A percentile compares a stretch with the other conserved stretches of the same genome.
Conservation (phyloP, 30 jellyfish, hydroid and myxozoan genomes). For the Hydractinia symbiolongicarpus region DNA sequence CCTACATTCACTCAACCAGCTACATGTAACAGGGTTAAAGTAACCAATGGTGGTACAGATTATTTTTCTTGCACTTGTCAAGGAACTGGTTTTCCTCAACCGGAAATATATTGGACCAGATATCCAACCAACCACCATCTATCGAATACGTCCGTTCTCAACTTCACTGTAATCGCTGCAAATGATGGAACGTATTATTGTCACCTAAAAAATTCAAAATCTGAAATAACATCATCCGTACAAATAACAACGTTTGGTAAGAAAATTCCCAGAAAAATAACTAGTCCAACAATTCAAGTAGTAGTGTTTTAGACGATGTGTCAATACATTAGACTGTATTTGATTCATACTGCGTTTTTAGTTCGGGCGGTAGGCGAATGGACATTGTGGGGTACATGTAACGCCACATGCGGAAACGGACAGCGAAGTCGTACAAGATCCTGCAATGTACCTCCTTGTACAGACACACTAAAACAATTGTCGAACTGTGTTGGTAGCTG, state of each 20-base stretch:
- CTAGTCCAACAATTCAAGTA: not conserved
- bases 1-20: slow-evolving; percentile 26
- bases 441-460: slow-evolving; percentile 18
- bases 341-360: not conserved
- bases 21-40: slow-evolving; percentile 1
- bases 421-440: not conserved
- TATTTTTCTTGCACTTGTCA: slow-evolving; percentile 6
- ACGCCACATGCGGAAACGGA: slow-evolving; percentile 24
- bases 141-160: not conserved
- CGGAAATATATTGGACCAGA: slow-evolving; percentile 23
- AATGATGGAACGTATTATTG: slow-evolving; percentile 32
- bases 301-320: too few species aligned
- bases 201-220: not conserved
- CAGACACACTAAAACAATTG: not conserved
- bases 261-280: not conserved
- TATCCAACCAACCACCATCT: not conserved
- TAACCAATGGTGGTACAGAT: not conserved
- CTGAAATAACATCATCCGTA: not conserved
- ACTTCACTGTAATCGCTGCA: not conserved
- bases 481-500: slow-evolving; percentile 4
- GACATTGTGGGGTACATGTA: slow-evolving; percentile 21
- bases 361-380: slow-evolving; percentile 14
- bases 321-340: too few species aligned
- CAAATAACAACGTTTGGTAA: slow-evolving; percentile 16
- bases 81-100: slow-evolving; percentile 21